A percentile compares a stretch with the other conserved stretches of the same genome.
Evolutionary conservation across 2,113 vertebrate species (phyloP).

Genomic region (Rhea americana): DNA sequence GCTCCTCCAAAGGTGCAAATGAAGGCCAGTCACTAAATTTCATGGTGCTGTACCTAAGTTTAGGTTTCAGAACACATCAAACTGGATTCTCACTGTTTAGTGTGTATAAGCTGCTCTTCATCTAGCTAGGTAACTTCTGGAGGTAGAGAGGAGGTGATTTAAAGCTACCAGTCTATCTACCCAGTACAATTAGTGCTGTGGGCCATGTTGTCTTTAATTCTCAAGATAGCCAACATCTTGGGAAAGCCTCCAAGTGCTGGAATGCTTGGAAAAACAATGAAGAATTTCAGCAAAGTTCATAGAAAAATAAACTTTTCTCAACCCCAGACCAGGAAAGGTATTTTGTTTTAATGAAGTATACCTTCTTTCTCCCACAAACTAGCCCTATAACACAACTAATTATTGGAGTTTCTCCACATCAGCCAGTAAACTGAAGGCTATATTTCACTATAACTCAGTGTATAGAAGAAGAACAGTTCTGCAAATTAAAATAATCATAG

Average conservation of each 20-base stretch:
- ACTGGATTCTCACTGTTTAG: not conserved
- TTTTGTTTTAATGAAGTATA: not conserved
- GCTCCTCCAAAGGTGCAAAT: not conserved
- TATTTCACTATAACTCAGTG: not conserved
- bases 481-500: not conserved
- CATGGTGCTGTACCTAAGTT: not conserved
- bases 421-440: not conserved
- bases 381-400: not conserved
- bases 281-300: not conserved
- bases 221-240: not conserved
- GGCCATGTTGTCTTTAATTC: not conserved
- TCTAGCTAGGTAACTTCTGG: accelerated
- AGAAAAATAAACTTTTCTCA: not conserved
- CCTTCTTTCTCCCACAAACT: not conserved
- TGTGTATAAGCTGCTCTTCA: not conserved
- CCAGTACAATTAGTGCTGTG: not conserved
- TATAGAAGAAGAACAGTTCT: not conserved
- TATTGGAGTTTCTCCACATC: not conserved
- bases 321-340: not conserved
- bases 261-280: not conserved
- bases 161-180: not conserved
- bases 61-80: not conserved
- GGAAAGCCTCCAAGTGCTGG: not conserved
- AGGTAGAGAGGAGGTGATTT: not conserved
- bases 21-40: slow-evolving; percentile 7